Conservation (phyloP, 2,113 vertebrate genomes). For the Excalfactoria chinensis region DNA sequence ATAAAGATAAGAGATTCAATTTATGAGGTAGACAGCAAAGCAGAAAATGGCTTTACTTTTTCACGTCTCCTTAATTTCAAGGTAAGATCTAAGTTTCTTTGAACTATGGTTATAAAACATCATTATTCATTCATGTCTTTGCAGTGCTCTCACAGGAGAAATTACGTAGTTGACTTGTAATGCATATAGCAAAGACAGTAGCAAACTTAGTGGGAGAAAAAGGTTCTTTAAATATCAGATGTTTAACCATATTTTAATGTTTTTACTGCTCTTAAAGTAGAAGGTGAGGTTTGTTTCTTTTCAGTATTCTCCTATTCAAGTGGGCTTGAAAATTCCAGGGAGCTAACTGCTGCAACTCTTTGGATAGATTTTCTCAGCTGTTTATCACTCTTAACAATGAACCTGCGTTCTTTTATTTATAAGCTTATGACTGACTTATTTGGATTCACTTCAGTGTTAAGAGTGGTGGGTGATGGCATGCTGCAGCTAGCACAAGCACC, state of each 20-base stretch:
- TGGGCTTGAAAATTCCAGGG: background rate
- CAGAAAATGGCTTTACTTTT: slow-evolving; percentile 85
- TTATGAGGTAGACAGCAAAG: slow-evolving; percentile 85
- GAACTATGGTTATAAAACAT: background rate
- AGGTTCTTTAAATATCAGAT: background rate
- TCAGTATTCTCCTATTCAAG: background rate
- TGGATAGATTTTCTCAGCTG: background rate
- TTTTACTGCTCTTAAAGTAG: background rate
- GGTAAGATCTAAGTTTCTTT: slow-evolving; percentile 68
- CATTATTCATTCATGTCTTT: background rate
- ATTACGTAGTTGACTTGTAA: background rate
- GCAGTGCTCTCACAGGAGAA: background rate
- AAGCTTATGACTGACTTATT: background rate
- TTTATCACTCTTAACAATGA: background rate
- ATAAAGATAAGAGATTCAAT: slow-evolving; percentile 89
- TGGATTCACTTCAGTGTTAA: background rate
- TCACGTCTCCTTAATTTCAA: slow-evolving; percentile 87
- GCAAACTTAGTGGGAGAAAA: background rate
- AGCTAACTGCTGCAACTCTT: background rate
- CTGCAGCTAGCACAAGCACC: background rate
- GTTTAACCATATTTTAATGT: background rate
- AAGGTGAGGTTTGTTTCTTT: background rate
- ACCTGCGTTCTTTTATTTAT: background rate
- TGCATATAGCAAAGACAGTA: background rate
- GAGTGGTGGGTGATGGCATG: background rate